Evolutionary conservation across 2,888 invertebrate species (phyloP).

Genomic region (Pterobdella sp.): DNA sequence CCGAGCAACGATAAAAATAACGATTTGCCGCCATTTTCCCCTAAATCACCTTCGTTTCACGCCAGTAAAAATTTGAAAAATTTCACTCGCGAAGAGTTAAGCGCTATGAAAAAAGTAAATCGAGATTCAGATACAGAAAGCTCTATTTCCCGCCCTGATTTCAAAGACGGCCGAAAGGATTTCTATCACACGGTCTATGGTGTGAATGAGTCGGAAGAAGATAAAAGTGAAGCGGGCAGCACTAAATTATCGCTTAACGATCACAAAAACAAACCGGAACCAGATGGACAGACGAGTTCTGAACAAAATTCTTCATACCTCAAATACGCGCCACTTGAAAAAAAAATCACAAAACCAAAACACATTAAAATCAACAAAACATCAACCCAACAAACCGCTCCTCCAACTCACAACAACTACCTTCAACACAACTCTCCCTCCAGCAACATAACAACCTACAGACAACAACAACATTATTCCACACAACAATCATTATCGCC

Average conservation of each 20-base stretch:
- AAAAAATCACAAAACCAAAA: neutral
- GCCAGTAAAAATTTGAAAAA: neutral
- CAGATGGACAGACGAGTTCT: neutral
- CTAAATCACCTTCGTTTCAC: too few relatives aligned
- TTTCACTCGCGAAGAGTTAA: neutral
- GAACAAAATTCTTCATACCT: neutral
- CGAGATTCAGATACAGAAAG: neutral
- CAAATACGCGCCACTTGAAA: neutral
- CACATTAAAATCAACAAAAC: neutral
- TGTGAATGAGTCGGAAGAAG: slow-evolving; percentile 3
- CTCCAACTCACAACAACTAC: neutral
- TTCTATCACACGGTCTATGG: slow-evolving; percentile 22
- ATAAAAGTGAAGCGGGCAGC: slow-evolving; percentile 5
- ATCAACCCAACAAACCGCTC: neutral
- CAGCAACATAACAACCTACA: too few relatives aligned
- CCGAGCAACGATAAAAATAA: neutral
- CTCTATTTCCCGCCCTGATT: slow-evolving; percentile 12
- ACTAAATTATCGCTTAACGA: neutral
- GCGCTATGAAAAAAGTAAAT: neutral
- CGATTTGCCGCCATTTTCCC: too few relatives aligned
- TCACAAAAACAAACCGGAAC: neutral
- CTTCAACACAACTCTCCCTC: neutral
- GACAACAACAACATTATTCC: too few relatives aligned
- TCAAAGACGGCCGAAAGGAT: slow-evolving; percentile 19
- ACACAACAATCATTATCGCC: too few relatives aligned